Conservation (phyloP, 2,113 vertebrate genomes). For the Manacus vitellinus region DNA sequence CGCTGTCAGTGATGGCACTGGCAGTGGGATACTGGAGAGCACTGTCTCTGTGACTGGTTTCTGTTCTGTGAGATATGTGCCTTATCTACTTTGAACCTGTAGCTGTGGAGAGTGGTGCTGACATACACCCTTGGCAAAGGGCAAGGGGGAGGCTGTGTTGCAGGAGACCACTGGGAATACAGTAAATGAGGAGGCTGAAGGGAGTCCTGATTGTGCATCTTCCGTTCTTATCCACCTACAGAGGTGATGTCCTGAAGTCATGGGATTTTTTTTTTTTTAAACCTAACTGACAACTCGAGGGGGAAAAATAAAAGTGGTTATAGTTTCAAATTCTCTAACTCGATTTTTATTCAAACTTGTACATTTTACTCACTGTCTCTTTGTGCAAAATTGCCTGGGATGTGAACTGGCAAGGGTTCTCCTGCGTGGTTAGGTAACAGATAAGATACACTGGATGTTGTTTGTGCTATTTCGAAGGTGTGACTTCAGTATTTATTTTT, state of each 20-base stretch:
- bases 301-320: not conserved
- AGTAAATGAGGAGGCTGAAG: not conserved
- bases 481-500: conserved; percentile 54
- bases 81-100: not conserved
- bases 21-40: not conserved
- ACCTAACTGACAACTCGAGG: not conserved
- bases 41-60: rapidly evolving
- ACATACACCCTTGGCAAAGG: not conserved
- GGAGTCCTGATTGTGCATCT: not conserved
- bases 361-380: not conserved
- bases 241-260: not conserved
- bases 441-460: not conserved
- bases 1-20: not conserved
- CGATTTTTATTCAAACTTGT: not conserved
- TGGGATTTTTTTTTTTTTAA: not conserved
- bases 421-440: not conserved
- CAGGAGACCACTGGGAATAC: not conserved
- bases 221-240: not conserved
- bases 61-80: not conserved
- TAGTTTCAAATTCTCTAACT: not conserved
- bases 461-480: conserved; percentile 38
- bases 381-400: not conserved
- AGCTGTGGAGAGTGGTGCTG: not conserved
- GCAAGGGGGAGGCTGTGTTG: not conserved
- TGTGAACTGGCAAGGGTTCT: not conserved